Evolutionary conservation across 2,888 invertebrate species (phyloP), one percentile per base, ranked within the genome.

Genomic region (Calameuta filiformis): DNA sequence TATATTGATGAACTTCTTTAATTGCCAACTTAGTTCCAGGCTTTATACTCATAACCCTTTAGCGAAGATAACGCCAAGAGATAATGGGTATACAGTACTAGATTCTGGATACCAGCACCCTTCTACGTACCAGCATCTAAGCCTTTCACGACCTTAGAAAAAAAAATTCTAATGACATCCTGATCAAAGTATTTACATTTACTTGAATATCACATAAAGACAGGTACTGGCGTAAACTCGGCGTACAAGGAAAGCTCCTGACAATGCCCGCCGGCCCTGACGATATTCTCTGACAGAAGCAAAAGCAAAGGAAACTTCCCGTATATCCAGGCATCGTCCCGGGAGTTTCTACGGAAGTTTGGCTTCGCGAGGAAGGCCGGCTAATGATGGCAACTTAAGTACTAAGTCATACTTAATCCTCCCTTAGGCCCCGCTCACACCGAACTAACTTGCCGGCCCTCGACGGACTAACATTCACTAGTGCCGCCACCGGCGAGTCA

Each of bases 331-430:
- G 23, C 56, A 56, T 23, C 56, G 56, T 56, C 56, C 56, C 56
- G 23, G 56, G 56, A 56, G 23, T 30, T 37, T 56, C 15, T 40
- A 34, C 30, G 78, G 73, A 81, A 83, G 79, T 83, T 84, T 71
- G 77, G 68, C 77, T 75, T 74, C 79, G 80, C 73, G 71, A 77
- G 76, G 77, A 81, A 81, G 86, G 82, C 82, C 83, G 84, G 87
- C 89, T 90, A 89, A 90, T 88, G 88, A 87, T 86, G 88, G 87
- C 87, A 90, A 91, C 89, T 90, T 90, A 86, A 88, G 86, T 86
- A 90, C 87, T 90, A 90, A 91, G 89, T 90, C 90, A 87, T 88
- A 87, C 87, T 89, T 90, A 91, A 89, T 89, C 88, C 84, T 81
- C 73, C 80, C 81, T 82, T 40, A 31, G 78, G 35, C 74, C 37